Evolutionary conservation across 2,113 vertebrate genomes (phyloP).

Genomic region (Accipiter virgatus): DNA sequence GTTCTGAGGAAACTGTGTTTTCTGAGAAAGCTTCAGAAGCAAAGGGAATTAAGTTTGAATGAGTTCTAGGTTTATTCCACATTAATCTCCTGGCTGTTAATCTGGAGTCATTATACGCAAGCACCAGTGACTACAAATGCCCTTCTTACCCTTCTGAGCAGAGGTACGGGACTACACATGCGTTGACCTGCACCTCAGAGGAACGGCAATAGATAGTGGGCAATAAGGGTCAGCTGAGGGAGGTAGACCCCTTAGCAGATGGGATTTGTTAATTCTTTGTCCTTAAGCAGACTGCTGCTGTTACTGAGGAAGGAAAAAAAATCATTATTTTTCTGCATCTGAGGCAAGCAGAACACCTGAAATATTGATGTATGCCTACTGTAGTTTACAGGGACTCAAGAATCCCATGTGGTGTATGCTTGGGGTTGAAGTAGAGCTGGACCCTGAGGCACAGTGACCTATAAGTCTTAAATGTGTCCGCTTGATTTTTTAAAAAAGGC

Average conservation of each 20-base stretch:
- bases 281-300: not conserved
- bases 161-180: accelerated
- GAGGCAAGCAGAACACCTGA: not conserved
- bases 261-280: not conserved
- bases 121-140: not conserved
- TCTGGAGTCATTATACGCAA: not conserved
- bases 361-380: not conserved
- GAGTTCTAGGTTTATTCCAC: not conserved
- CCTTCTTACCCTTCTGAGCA: not conserved
- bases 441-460: not conserved
- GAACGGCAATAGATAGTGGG: not conserved
- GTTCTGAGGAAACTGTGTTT: not conserved
- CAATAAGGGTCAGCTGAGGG: not conserved
- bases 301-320: not conserved
- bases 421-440: not conserved
- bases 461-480: not conserved
- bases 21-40: not conserved
- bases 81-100: not conserved
- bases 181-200: not conserved
- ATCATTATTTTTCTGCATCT: not conserved
- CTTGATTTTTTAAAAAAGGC: not conserved
- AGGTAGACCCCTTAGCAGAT: not conserved
- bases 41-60: not conserved
- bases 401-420: not conserved
- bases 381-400: not conserved